These are phyloP conservation scores for Chaetodon trifascialis DNA, from an alignment of 2,113 vertebrate species.

Conservation along the genomic window DNA sequence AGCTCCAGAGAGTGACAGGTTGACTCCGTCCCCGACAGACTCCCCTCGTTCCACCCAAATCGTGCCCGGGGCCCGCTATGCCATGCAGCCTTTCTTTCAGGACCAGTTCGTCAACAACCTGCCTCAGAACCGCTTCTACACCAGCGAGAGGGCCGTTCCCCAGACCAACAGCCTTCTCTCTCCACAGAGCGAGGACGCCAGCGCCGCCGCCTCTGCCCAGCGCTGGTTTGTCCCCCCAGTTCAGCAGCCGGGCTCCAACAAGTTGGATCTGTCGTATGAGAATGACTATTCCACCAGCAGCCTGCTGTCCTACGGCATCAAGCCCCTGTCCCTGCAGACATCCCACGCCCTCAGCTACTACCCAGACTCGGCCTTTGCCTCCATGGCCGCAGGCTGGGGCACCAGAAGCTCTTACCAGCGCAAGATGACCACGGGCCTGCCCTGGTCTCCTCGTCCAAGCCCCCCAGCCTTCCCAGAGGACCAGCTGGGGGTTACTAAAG, in stretches of 20 bases:
- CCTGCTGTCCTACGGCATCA: slow-evolving; percentile 96
- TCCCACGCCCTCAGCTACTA: slow-evolving; percentile 97
- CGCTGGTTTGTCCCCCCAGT: slow-evolving; percentile 96
- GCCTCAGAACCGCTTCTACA: slow-evolving; percentile 95
- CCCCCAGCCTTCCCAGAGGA: slow-evolving; percentile 94
- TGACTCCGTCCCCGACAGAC: slow-evolving; percentile 99
- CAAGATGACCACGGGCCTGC: slow-evolving; percentile 93
- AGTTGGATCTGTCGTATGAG: slow-evolving; percentile 95
- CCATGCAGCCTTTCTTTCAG: slow-evolving; percentile 98
- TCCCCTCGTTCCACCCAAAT: slow-evolving; percentile 99
- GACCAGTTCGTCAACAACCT: slow-evolving; percentile 99
- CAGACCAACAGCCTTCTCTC: slow-evolving; percentile 97
- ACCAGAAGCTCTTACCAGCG: slow-evolving; percentile 94
- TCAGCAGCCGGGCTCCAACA: slow-evolving; percentile 92
- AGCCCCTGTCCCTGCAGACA: slow-evolving; percentile 95
- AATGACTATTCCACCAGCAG: slow-evolving; percentile 94
- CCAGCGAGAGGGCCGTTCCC: slow-evolving; percentile 93
- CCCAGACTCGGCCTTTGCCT: slow-evolving; percentile 93
- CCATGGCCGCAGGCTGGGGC: slow-evolving; percentile 94
- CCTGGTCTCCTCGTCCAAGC: slow-evolving; percentile 95
- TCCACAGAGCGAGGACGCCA: slow-evolving; percentile 91
- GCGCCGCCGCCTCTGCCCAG: slow-evolving; percentile 88
- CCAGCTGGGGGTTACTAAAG: slow-evolving; percentile 89
- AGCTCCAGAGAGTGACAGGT: slow-evolving; percentile 96
- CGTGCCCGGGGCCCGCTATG: slow-evolving; percentile 95